A percentile compares a stretch with the other conserved stretches of the same genome.
Conservation (phyloP, 2,113 vertebrate genomes). For the Macroglossus sobrinus region DNA sequence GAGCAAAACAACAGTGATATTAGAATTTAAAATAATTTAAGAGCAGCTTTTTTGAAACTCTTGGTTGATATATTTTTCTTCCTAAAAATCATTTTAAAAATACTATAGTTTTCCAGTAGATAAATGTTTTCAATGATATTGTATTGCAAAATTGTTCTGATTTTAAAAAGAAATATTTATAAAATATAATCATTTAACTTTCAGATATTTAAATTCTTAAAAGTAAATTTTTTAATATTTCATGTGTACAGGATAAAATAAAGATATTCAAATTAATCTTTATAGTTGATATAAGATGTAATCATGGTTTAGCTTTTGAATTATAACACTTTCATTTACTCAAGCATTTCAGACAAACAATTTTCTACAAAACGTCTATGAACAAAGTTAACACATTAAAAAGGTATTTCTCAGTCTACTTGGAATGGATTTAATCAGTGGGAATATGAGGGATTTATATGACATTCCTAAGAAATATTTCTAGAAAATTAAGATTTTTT, state of each 20-base stretch:
- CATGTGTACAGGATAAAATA: not conserved
- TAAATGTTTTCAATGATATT: conserved; percentile 1
- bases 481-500: not conserved
- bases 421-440: not conserved
- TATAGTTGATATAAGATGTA: not conserved
- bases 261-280: not conserved
- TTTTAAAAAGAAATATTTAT: conserved; percentile 32
- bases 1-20: not conserved
- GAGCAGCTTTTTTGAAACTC: not conserved
- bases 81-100: not conserved
- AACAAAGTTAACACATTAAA: conserved; percentile 26
- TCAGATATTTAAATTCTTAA: conserved; percentile 24
- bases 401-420: not conserved
- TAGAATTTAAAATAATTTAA: not conserved
- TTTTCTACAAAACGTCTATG: conserved; percentile 1
- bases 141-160: not conserved
- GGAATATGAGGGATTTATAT: not conserved
- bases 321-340: not conserved
- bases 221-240: conserved; percentile 24
- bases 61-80: conserved; percentile 1
- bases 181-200: conserved; percentile 25
- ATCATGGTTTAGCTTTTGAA: conserved; percentile 37
- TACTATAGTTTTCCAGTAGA: not conserved
- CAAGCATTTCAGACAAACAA: conserved; percentile 2
- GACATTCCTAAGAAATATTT: conserved; percentile 15